These are phyloP conservation scores for Saxicola maurus DNA, from an alignment of 2,797 vertebrate genomes.

Conservation along the genomic window DNA sequence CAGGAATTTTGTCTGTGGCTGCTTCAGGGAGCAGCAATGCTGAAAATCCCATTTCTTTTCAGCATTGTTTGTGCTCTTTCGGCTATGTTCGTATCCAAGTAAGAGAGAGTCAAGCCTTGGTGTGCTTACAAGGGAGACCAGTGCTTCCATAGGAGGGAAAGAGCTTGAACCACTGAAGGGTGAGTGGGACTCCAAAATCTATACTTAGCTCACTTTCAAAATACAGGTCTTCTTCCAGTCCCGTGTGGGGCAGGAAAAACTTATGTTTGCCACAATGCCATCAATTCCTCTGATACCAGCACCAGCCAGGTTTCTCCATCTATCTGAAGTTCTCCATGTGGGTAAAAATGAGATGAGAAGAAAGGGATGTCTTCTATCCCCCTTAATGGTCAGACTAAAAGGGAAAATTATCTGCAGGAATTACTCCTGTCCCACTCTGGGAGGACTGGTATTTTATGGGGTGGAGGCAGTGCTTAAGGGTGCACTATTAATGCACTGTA, in stretches of 20 bases:
- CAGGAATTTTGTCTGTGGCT: not conserved
- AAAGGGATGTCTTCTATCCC: not conserved
- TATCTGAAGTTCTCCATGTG: not conserved
- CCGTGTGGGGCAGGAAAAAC: not conserved
- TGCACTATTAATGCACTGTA: not conserved
- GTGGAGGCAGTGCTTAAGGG: not conserved
- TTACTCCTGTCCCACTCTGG: not conserved
- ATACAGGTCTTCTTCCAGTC: not conserved
- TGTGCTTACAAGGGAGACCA: not conserved
- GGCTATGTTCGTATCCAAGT: not conserved
- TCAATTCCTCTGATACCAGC: not conserved
- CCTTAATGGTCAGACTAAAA: not conserved
- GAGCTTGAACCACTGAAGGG: not conserved
- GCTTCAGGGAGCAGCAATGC: not conserved
- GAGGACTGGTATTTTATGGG: not conserved
- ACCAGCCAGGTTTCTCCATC: not conserved
- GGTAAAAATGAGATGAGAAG: not conserved
- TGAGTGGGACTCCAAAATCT: not conserved
- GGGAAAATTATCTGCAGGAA: not conserved
- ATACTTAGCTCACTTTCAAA: not conserved
- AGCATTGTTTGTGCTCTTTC: not conserved
- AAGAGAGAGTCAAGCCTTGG: not conserved
- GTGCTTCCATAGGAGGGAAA: not conserved
- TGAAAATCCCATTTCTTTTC: not conserved
- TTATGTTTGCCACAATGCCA: not conserved